Evolutionary conservation across 2,113 vertebrate species (phyloP).

Genomic region (Australoheros scitulus): DNA sequence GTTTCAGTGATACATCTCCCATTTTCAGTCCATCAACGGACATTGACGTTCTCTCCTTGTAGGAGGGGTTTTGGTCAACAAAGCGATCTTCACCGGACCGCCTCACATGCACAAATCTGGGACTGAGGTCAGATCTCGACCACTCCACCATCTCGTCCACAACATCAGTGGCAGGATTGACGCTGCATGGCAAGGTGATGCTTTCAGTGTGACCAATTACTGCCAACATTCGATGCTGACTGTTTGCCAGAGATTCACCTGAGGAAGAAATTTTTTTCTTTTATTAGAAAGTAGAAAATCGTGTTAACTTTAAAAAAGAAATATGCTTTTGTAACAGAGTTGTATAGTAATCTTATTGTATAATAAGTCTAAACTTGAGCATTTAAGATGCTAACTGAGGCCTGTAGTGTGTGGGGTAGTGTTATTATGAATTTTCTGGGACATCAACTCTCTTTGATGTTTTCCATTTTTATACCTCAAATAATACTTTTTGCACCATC

Average conservation of each 20-base stretch:
- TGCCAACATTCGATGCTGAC: fast-evolving
- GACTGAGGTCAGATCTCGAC: background rate
- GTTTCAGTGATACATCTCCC: fast-evolving
- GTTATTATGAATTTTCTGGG: no score
- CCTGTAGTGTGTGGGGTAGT: no score
- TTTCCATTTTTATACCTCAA: no score
- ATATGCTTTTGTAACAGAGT: no score
- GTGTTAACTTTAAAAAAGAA: no score
- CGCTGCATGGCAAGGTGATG: fast-evolving
- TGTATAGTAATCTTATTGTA: no score
- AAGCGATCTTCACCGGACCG: background rate
- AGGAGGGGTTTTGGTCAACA: fast-evolving
- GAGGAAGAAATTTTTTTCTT: background rate
- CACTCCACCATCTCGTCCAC: background rate
- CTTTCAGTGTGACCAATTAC: fast-evolving
- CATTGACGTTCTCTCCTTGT: background rate
- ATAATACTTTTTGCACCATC: no score
- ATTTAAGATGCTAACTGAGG: no score
- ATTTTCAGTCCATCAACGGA: fast-evolving
- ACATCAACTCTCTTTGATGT: no score
- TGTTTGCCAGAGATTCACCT: background rate
- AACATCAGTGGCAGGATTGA: fast-evolving
- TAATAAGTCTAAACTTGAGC: no score
- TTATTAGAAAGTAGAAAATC: no score
- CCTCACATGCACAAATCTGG: background rate